A percentile compares a stretch with the other conserved stretches of the same genome.
phyloP scores from a whole-genome alignment of 2,797 vertebrate genomes.

The Diglossa cyanea region DNA sequence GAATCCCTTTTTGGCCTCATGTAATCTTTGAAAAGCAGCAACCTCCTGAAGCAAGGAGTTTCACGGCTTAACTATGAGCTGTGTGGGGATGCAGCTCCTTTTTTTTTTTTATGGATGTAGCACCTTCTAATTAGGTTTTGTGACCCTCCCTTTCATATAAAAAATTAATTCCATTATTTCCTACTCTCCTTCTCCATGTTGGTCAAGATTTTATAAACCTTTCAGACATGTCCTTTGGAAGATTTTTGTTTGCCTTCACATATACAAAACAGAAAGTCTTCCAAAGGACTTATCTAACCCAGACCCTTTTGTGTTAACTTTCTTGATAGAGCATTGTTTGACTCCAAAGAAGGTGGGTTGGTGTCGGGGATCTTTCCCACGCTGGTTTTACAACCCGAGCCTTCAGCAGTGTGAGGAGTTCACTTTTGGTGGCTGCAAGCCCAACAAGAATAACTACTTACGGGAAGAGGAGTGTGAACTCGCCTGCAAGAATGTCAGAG shows the following conservation, averaged over 20 bases:
- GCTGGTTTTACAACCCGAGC: constrained; percentile 88
- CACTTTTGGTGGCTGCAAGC: constrained; percentile 80
- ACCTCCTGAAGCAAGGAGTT: background rate
- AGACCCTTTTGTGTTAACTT: background rate
- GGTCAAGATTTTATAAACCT: background rate
- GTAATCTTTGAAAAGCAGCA: background rate
- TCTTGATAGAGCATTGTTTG: constrained; percentile 86
- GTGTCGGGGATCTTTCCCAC: constrained; percentile 88
- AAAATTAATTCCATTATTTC: background rate
- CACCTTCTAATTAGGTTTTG: background rate
- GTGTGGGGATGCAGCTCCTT: background rate
- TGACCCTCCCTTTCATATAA: background rate
- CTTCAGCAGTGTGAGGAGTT: constrained; percentile 82
- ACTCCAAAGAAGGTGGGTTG: constrained; percentile 85
- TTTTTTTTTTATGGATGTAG: background rate
- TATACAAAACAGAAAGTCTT: background rate
- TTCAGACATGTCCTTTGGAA: background rate
- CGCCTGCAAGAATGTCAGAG: constrained; percentile 79
- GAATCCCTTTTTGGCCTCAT: background rate
- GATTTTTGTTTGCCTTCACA: background rate
- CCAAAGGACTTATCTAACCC: background rate
- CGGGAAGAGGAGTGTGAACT: constrained; percentile 80
- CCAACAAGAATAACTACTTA: constrained; percentile 93
- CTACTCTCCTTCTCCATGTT: background rate
- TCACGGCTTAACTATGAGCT: background rate